Evolutionary conservation across 2,888 invertebrate species (phyloP).

Genomic region (Pollenia labialis): DNA sequence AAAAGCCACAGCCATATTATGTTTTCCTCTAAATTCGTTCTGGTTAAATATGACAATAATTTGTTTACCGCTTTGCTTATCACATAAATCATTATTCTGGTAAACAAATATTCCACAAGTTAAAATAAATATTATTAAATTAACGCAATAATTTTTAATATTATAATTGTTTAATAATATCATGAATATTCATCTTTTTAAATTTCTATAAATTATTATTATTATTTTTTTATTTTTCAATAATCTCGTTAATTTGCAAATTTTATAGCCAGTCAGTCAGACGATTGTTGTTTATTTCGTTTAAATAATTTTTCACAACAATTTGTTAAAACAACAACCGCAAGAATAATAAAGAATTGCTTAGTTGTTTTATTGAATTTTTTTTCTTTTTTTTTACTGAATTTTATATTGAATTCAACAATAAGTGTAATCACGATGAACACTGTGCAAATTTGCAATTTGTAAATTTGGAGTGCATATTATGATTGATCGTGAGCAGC

Average conservation of each 20-base stretch:
- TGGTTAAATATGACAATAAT: too few relatives aligned
- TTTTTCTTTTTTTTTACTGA: conserved; percentile 50
- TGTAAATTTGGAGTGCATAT: too few relatives aligned
- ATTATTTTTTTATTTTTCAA: background rate
- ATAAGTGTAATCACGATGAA: background rate
- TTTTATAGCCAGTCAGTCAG: conserved; percentile 15
- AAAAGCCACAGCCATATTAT: too few relatives aligned
- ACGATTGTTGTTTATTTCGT: conserved; percentile 31
- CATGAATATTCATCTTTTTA: conserved; percentile 18
- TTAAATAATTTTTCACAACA: conserved; percentile 26
- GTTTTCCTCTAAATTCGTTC: too few relatives aligned
- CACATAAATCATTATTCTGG: background rate
- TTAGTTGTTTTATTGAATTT: conserved; percentile 62
- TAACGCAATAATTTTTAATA: conserved; percentile 17
- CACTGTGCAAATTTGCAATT: too few relatives aligned
- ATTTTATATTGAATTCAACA: conserved; percentile 63
- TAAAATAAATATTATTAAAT: conserved; percentile 26
- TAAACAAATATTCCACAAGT: background rate
- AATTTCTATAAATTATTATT: background rate
- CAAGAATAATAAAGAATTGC: conserved; percentile 21
- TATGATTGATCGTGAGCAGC: too few relatives aligned
- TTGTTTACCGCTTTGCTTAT: too few relatives aligned
- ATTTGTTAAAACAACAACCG: conserved; percentile 23
- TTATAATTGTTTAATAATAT: conserved; percentile 17
- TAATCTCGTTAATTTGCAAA: conserved; percentile 42